Conservation (phyloP, 2,113 vertebrate genomes). For the Sterrhoptilus dennistouni region DNA sequence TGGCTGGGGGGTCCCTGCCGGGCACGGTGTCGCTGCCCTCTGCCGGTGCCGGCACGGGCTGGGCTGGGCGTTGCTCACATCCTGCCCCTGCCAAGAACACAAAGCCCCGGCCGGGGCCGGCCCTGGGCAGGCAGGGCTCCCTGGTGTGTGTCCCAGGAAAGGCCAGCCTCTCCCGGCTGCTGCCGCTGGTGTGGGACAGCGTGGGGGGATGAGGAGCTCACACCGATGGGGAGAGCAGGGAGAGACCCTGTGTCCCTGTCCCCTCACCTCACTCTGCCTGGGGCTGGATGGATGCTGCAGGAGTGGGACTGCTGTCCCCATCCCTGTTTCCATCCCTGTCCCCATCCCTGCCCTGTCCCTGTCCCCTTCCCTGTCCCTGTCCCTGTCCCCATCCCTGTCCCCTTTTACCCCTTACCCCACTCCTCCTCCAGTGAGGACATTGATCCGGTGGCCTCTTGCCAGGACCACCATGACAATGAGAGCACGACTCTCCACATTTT, state of each 20-base stretch:
- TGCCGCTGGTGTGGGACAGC: rapidly evolving
- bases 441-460: not conserved
- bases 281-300: not conserved
- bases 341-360: no score
- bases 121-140: not conserved
- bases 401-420: not conserved
- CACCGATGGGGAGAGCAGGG: rapidly evolving
- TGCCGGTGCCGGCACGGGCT: not conserved
- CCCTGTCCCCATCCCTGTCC: not conserved
- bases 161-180: not conserved
- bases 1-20: rapidly evolving
- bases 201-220: not conserved
- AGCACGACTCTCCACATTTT: conserved; percentile 42
- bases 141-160: not conserved
- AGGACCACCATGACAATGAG: not conserved
- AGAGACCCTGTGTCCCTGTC: not conserved
- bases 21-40: not conserved
- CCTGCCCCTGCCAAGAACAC: not conserved
- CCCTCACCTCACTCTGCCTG: not conserved
- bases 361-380: not conserved
- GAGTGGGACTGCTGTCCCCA: not conserved
- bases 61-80: not conserved
- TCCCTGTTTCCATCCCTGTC: not conserved
- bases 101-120: not conserved
- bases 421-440: not conserved